Percentiles rank a stretch among this genome's conserved stretches.
phyloP scores from a whole-genome alignment of 2,113 vertebrate genomes.

The Podarcis cretensis region DNA sequence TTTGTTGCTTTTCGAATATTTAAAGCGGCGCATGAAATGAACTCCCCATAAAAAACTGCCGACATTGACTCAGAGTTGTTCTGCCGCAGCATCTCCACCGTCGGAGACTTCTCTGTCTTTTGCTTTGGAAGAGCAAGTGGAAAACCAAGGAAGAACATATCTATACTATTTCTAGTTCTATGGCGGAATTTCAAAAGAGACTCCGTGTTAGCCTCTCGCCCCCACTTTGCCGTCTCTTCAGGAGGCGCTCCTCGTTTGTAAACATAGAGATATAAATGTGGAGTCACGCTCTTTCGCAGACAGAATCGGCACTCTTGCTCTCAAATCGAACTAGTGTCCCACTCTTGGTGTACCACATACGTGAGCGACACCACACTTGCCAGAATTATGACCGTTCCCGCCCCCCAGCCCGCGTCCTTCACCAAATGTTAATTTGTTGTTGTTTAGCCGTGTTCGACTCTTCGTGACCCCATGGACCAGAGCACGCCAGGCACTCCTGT shows the following conservation, averaged over 20 bases:
- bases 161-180: background rate
- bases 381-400: too few relatives aligned
- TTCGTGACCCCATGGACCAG: too few relatives aligned
- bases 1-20: background rate
- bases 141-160: background rate
- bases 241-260: background rate
- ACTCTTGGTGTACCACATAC: background rate
- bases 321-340: background rate
- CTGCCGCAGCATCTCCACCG: background rate
- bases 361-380: too few relatives aligned
- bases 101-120: background rate
- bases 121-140: background rate
- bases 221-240: background rate
- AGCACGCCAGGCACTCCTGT: too few relatives aligned
- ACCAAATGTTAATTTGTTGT: background rate
- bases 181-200: background rate
- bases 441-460: too few relatives aligned
- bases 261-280: background rate
- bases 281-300: background rate
- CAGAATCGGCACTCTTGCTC: background rate
- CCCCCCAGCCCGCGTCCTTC: too few relatives aligned
- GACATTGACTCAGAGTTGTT: background rate
- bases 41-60: background rate
- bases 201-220: background rate
- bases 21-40: background rate